A percentile compares a stretch with the other conserved stretches of the same genome.
These are phyloP conservation scores for Pseudomyrmex concolor DNA, from an alignment of 1,140 invertebrate species.

Conservation along the genomic window DNA sequence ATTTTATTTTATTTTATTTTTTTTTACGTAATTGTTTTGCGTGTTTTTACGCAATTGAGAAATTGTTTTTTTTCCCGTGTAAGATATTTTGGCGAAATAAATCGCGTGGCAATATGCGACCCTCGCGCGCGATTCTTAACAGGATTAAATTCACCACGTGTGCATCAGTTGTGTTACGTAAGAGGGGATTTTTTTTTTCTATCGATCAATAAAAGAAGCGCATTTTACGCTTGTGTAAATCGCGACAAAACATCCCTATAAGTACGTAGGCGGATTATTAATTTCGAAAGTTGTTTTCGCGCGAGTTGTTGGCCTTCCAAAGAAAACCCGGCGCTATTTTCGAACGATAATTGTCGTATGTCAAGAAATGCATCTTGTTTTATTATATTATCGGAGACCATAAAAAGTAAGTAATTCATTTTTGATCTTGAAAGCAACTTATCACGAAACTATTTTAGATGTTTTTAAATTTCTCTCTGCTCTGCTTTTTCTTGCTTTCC, in stretches of 20 bases:
- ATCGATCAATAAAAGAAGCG: conserved; percentile 36
- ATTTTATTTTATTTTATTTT: conserved; percentile 20
- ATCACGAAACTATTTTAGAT: too few species aligned
- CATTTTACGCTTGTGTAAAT: conserved; percentile 18
- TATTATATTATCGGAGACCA: too few species aligned
- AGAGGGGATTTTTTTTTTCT: background rate
- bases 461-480: too few species aligned
- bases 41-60: background rate
- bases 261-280: conserved; percentile 25
- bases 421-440: too few species aligned
- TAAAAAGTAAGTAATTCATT: too few species aligned
- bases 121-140: conserved; percentile 49
- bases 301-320: background rate
- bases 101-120: background rate
- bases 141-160: conserved; percentile 53
- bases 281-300: conserved; percentile 35
- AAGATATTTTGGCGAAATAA: conserved; percentile 5
- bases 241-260: conserved; percentile 6
- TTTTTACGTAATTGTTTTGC: background rate
- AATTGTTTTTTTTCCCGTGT: background rate
- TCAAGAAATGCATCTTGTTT: too few species aligned
- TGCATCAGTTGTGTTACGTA: conserved; percentile 43
- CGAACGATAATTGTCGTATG: too few species aligned
- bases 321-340: too few species aligned
- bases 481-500: background rate